A percentile compares a stretch with the other conserved stretches of the same genome.
These are phyloP conservation scores for Chaetodon auriga DNA, from an alignment of 2,113 vertebrate genomes.

Conservation along the genomic window DNA sequence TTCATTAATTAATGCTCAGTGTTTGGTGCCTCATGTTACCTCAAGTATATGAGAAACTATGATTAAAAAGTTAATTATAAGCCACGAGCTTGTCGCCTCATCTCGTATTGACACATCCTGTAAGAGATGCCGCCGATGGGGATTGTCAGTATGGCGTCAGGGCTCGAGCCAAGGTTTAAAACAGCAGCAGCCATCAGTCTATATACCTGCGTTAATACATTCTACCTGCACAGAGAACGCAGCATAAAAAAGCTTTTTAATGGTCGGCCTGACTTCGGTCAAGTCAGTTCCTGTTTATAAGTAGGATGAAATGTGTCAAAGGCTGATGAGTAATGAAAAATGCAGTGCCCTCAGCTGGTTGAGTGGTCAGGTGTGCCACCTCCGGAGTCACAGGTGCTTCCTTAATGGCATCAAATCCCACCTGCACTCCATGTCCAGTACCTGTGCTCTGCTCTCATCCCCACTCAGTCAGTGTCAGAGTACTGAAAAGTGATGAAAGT, in stretches of 20 bases:
- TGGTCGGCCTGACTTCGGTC: background rate
- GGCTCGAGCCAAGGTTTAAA: conserved; percentile 13
- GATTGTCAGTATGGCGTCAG: conserved; percentile 12
- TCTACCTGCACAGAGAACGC: background rate
- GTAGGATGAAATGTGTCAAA: background rate
- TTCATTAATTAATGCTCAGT: background rate
- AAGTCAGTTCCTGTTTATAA: background rate
- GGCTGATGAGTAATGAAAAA: background rate
- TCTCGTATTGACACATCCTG: background rate
- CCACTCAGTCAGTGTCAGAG: background rate
- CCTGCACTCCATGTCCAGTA: background rate
- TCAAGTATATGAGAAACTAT: background rate
- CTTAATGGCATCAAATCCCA: conserved; percentile 11
- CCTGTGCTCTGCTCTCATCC: background rate
- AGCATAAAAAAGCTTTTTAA: background rate
- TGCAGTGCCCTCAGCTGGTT: background rate
- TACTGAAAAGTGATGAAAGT: conserved; percentile 23
- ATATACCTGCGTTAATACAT: too few species aligned
- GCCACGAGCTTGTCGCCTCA: background rate
- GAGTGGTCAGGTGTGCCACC: background rate
- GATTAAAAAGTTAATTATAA: background rate
- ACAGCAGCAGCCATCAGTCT: background rate
- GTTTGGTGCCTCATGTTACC: background rate
- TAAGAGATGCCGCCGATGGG: background rate
- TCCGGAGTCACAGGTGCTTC: background rate